phyloP scores from a whole-genome alignment of 2,888 invertebrate species.

The Chrysomela aeneicollis region DNA sequence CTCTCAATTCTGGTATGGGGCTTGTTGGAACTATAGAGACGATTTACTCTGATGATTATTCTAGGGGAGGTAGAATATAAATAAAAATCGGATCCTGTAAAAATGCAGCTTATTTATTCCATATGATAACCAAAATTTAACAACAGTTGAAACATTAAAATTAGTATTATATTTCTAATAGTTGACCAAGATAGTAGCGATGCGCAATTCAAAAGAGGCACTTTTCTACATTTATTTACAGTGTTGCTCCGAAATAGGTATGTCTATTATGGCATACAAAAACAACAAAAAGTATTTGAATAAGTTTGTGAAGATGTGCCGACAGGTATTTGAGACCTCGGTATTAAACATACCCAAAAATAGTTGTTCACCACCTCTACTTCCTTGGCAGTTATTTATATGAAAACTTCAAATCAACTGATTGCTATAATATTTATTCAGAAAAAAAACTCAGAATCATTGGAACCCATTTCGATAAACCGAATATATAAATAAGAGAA shows the following conservation, averaged over 20 bases:
- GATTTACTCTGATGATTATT: no score
- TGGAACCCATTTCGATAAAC: no score
- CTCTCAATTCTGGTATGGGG: no score
- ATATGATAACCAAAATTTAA: slow-evolving; percentile 59
- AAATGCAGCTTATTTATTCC: slow-evolving; percentile 60
- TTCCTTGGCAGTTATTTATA: neutral
- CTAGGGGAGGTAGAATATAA: no score
- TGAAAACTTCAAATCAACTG: neutral
- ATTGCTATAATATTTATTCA: no score
- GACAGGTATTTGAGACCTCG: neutral
- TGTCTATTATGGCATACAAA: slow-evolving; percentile 22
- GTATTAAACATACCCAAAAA: neutral
- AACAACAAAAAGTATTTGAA: slow-evolving; percentile 4
- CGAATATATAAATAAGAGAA: no score
- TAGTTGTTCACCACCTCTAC: neutral
- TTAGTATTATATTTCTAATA: slow-evolving; percentile 56
- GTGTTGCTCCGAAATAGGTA: slow-evolving; percentile 31
- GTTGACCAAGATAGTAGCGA: slow-evolving; percentile 60
- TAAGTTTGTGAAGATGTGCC: slow-evolving; percentile 5
- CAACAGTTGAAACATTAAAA: slow-evolving; percentile 60
- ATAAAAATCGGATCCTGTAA: slow-evolving; percentile 51
- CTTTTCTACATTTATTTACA: slow-evolving; percentile 61
- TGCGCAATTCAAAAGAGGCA: slow-evolving; percentile 61
- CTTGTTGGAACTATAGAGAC: no score
- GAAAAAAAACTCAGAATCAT: no score